Evolutionary conservation across 2,797 vertebrate genomes (phyloP).

Genomic region (Petrocephalus sullivani): DNA sequence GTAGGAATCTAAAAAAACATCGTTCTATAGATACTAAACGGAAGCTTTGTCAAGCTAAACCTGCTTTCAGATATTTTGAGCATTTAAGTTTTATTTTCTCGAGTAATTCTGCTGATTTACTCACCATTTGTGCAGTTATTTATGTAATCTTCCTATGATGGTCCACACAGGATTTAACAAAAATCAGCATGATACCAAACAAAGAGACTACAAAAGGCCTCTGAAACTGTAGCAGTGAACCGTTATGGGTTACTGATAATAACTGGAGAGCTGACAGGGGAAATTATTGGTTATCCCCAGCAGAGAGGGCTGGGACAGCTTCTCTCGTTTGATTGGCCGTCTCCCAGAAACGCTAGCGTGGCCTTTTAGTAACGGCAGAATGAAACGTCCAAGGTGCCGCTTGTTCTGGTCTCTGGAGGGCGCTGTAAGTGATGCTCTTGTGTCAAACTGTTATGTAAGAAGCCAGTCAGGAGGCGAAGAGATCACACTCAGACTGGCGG

Average conservation of each 20-base stretch:
- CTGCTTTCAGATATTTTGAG: background rate
- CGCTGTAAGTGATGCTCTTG: slow-evolving; percentile 58
- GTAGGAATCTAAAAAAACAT: background rate
- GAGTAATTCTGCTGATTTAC: background rate
- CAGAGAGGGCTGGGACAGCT: background rate
- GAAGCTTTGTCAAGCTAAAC: background rate
- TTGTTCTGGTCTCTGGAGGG: slow-evolving; percentile 51
- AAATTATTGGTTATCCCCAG: background rate
- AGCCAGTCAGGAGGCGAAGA: background rate
- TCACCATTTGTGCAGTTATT: background rate
- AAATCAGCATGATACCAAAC: background rate
- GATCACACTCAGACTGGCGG: slow-evolving; percentile 68
- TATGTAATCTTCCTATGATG: background rate
- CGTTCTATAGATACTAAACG: background rate
- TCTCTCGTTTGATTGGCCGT: background rate
- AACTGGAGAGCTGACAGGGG: background rate
- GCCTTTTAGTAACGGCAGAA: slow-evolving; percentile 52
- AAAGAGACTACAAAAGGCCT: background rate
- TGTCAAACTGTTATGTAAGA: slow-evolving; percentile 56
- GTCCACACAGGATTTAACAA: background rate
- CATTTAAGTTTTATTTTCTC: background rate
- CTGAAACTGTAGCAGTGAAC: background rate
- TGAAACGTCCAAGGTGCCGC: slow-evolving; percentile 44
- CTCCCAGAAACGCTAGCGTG: background rate
- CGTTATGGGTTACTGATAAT: background rate